Conservation (phyloP, 1,140 invertebrate genomes). For the Andricus grossulariae region DNA sequence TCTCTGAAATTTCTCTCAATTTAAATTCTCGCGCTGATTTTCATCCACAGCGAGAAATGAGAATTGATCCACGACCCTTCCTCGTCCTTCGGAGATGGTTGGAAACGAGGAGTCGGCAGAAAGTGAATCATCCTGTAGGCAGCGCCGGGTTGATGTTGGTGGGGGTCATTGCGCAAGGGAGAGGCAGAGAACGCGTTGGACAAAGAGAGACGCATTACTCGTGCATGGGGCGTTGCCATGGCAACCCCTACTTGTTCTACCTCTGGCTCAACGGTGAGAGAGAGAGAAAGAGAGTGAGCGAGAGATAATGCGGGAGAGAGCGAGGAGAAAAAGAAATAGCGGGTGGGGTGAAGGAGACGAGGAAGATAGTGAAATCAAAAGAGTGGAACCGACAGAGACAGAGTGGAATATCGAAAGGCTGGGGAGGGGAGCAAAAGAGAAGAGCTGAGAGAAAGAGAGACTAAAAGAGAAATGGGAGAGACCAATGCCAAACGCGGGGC, state of each 20-base stretch:
- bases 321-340: not conserved
- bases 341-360: constrained; percentile 32
- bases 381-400: constrained; percentile 37
- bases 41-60: not conserved
- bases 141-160: constrained; percentile 16
- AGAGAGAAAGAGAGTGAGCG: constrained; percentile 37
- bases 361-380: constrained; percentile 42
- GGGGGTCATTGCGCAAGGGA: constrained; percentile 30
- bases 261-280: constrained; percentile 51
- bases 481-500: constrained; percentile 60
- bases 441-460: constrained; percentile 45
- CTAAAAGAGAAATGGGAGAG: constrained; percentile 52
- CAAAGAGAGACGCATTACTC: constrained; percentile 58
- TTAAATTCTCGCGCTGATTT: not conserved
- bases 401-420: constrained; percentile 30
- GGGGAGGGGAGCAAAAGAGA: constrained; percentile 41
- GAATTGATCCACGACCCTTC: constrained; percentile 5
- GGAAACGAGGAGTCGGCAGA: constrained; percentile 55
- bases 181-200: constrained; percentile 42
- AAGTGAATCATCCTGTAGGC: constrained; percentile 65
- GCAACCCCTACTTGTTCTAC: constrained; percentile 70
- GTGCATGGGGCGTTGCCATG: constrained; percentile 74
- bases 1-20: not conserved
- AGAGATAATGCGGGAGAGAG: constrained; percentile 47
- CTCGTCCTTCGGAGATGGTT: not conserved